Percentiles rank a stretch among this genome's conserved stretches.
phyloP scores from a whole-genome alignment of 2,797 vertebrate species.

The Sardinella longiceps region DNA sequence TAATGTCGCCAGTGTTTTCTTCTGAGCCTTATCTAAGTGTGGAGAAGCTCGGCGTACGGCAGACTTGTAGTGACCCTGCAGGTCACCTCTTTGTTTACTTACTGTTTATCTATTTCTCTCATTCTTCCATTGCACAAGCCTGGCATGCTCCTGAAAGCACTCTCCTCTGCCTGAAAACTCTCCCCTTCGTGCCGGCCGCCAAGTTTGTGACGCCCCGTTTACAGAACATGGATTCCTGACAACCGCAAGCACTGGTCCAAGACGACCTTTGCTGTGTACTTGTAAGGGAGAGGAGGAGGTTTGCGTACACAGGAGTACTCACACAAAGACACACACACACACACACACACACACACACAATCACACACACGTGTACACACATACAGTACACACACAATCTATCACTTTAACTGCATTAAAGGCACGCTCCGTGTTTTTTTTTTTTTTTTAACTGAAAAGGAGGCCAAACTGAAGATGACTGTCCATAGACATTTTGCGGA shows the following conservation, averaged over 20 bases:
- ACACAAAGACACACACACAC: constrained; percentile 2
- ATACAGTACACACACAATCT: neutral
- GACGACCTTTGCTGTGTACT: constrained; percentile 52
- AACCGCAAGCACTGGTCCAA: constrained; percentile 50
- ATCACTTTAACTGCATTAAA: neutral
- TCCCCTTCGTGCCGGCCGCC: neutral
- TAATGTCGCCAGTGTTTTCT: neutral
- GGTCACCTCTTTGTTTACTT: constrained; percentile 37
- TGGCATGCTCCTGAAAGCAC: constrained; percentile 37
- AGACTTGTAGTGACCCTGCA: neutral
- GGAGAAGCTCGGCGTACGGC: neutral
- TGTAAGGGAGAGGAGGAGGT: constrained; percentile 23
- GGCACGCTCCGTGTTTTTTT: neutral
- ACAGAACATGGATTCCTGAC: constrained; percentile 45
- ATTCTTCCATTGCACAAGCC: constrained; percentile 45
- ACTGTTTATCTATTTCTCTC: constrained; percentile 46
- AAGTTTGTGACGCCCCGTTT: constrained; percentile 39
- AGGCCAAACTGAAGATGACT: neutral
- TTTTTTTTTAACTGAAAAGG: neutral
- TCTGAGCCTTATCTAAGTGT: neutral
- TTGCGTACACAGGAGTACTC: neutral
- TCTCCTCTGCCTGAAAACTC: constrained; percentile 20
- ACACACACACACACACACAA: neutral
- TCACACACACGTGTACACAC: constrained; percentile 11
- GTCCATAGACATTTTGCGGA: neutral